These are phyloP conservation scores for Perca fluviatilis DNA, from an alignment of 2,113 vertebrate genomes.

Conservation along the genomic window DNA sequence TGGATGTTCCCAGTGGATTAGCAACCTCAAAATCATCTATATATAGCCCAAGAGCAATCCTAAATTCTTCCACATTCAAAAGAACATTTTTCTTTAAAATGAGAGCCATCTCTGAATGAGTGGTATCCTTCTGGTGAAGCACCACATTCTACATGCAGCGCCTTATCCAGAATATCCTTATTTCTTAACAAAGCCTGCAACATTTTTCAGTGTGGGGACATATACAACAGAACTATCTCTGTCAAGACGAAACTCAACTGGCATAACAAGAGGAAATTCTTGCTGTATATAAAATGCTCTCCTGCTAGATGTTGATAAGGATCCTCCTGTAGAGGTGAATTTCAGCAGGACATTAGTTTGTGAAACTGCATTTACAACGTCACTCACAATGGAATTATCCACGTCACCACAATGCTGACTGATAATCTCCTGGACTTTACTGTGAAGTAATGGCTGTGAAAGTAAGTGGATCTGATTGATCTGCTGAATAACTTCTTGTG, in stretches of 20 bases:
- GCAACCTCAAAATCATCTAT: too few species aligned
- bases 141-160: not conserved
- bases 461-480: not conserved
- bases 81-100: not conserved
- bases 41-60: too few species aligned
- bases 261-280: not conserved
- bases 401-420: too few species aligned
- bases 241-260: not conserved
- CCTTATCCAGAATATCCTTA: not conserved
- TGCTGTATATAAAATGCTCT: too few species aligned
- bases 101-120: slow-evolving; percentile 3
- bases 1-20: too few species aligned
- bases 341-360: too few species aligned
- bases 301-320: too few species aligned
- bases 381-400: too few species aligned
- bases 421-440: too few species aligned
- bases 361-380: not conserved
- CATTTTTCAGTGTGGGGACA: not conserved
- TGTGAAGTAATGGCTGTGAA: not conserved
- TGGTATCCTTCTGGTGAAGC: not conserved
- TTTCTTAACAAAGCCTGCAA: not conserved
- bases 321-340: too few species aligned
- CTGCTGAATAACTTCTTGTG: not conserved
- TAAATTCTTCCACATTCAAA: too few species aligned
- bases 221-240: not conserved